These are phyloP conservation scores for Mustela nigripes DNA, from an alignment of 2,113 vertebrate genomes.

Conservation along the genomic window DNA sequence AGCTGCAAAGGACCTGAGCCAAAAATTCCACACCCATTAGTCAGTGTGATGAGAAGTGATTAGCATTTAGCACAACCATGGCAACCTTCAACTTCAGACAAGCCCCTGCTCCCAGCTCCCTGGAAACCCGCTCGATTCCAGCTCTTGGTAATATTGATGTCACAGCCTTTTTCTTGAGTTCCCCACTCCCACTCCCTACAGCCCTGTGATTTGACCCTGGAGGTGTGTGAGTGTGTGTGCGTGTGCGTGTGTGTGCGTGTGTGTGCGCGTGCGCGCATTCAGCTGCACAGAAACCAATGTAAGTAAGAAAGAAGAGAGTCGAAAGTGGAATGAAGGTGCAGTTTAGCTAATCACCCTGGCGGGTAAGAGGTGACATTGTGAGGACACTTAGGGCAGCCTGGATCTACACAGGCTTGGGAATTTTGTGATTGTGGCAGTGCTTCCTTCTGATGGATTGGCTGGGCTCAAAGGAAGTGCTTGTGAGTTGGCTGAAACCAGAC, in stretches of 20 bases:
- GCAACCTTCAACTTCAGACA: slow-evolving; percentile 31
- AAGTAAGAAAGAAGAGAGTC: background rate
- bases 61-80: slow-evolving; percentile 57
- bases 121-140: background rate
- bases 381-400: background rate
- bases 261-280: rapidly evolving
- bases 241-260: background rate
- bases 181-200: background rate
- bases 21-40: slow-evolving; percentile 30
- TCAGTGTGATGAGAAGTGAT: slow-evolving; percentile 36
- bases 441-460: background rate
- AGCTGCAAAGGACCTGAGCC: background rate
- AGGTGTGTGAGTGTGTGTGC: background rate
- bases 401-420: background rate
- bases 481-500: background rate
- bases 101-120: background rate
- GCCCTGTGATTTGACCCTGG: background rate
- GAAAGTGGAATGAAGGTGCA: background rate
- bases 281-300: background rate
- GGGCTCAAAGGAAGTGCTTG: background rate
- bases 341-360: background rate
- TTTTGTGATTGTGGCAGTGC: background rate
- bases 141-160: background rate
- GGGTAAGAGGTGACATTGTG: background rate
- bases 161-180: background rate